Percentiles rank a stretch among this genome's conserved stretches.
These are phyloP conservation scores for Columba guinea DNA, from an alignment of 2,797 vertebrate genomes.

Conservation along the genomic window DNA sequence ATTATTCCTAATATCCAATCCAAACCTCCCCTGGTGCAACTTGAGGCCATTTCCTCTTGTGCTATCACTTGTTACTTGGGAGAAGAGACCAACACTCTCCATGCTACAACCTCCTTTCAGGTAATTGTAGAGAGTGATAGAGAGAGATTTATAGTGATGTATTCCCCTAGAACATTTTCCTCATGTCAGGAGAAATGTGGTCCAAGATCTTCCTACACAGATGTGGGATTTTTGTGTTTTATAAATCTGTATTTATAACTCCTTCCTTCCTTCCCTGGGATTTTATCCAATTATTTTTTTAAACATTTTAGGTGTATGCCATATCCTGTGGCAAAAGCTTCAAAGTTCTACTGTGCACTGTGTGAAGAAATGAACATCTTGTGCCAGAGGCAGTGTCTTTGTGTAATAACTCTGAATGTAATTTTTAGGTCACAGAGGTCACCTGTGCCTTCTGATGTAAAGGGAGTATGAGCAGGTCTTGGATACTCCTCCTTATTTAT, in stretches of 20 bases:
- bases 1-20: too few relatives aligned
- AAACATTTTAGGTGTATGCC: neutral
- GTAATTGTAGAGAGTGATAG: too few relatives aligned
- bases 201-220: neutral
- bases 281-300: neutral
- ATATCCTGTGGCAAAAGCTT: neutral
- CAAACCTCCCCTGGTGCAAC: too few relatives aligned
- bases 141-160: neutral
- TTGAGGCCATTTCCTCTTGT: too few relatives aligned
- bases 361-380: neutral
- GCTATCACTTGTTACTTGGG: too few relatives aligned
- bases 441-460: neutral
- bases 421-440: neutral
- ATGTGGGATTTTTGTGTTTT: neutral
- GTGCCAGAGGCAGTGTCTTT: neutral
- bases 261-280: neutral
- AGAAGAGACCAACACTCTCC: too few relatives aligned
- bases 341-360: neutral
- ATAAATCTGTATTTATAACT: neutral
- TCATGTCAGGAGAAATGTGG: accelerated
- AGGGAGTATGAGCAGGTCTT: neutral
- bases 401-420: neutral
- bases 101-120: too few relatives aligned
- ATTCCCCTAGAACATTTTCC: neutral
- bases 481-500: neutral